Evolutionary conservation across 2,888 invertebrate genomes (phyloP).

Genomic region (Agonopterix subpropinquella): DNA sequence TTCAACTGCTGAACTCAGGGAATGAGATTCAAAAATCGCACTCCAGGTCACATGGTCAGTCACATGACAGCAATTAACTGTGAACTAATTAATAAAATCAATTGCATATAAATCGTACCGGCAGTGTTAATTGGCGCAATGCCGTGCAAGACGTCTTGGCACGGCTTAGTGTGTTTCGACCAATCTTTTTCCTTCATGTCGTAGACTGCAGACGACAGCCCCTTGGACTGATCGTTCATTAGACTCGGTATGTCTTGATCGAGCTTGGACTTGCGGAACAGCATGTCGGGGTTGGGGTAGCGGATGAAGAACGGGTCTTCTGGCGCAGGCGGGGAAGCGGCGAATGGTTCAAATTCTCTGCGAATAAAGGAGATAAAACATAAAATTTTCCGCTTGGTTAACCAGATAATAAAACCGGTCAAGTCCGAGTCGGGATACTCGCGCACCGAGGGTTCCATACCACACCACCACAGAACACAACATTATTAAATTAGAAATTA

Average conservation of each 20-base stretch:
- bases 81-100: too few relatives aligned
- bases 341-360: conserved; percentile 68
- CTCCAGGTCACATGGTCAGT: too few relatives aligned
- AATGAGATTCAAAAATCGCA: too few relatives aligned
- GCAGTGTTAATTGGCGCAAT: conserved; percentile 60
- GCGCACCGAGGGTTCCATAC: too few relatives aligned
- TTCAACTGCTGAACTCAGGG: too few relatives aligned
- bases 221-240: conserved; percentile 34
- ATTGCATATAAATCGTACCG: conserved; percentile 24
- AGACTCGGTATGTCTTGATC: conserved; percentile 34
- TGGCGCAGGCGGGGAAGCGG: conserved; percentile 81
- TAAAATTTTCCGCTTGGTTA: not conserved
- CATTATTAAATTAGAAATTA: too few relatives aligned
- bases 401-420: too few relatives aligned
- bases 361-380: conserved; percentile 17
- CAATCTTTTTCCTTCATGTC: conserved; percentile 64
- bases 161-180: conserved; percentile 81
- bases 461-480: too few relatives aligned
- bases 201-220: conserved; percentile 30
- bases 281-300: conserved; percentile 71
- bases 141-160: conserved; percentile 77
- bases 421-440: too few relatives aligned
- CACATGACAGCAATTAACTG: too few relatives aligned
- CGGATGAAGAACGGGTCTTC: conserved; percentile 85
- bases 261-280: conserved; percentile 46